Evolutionary conservation across 2,888 invertebrate genomes (phyloP), one percentile per base, ranked within the genome.

Genomic region (Lithodes maja): DNA sequence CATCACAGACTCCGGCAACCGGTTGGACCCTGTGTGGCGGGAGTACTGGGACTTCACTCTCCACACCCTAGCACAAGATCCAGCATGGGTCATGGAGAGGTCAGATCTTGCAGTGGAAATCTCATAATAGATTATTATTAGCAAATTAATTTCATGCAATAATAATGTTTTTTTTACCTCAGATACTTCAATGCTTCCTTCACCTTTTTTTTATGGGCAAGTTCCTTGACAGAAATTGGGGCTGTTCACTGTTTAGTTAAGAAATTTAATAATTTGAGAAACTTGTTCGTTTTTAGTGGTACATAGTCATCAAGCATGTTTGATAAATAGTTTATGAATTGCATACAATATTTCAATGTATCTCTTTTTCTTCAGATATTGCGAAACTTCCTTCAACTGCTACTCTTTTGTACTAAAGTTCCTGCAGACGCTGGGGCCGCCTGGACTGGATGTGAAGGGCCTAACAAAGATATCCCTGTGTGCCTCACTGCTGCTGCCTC

Each of bases 321-420:
- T 33, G 33, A 33, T 33, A 33, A 33, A 33, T 33, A 33, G 33
- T 33, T 33, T 33, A 33, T 33, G 33, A 33, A 33, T 33, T 33
- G 33, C 33, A 33, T 33, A 33, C 33, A 33, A 33, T 33, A 33
- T 33, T 33, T 33, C 33, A 33, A 33, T 33, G 33, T 33, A 33
- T 33, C 75, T 7, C 7, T 1, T 52, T 78, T 61, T 61, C 12
- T 55, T 5, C 86, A 91, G 91, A 54, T 98, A 98, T 93, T 94
- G 96, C 93, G 96, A 97, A 94, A 95, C 95, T 91, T 95, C 95
- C 78, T 96, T 97, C 94, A 98, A 98, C 94, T 98, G 98, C 93
- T 98, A 97, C 93, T 96, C 96, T 78, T 98, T 98, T 94, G 97
- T 98, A 9, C 94, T 98, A 90, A 95, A 96, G 68, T 98, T 98